Evolutionary conservation across 2,113 vertebrate genomes (phyloP).

Genomic region (Ictalurus punctatus): DNA sequence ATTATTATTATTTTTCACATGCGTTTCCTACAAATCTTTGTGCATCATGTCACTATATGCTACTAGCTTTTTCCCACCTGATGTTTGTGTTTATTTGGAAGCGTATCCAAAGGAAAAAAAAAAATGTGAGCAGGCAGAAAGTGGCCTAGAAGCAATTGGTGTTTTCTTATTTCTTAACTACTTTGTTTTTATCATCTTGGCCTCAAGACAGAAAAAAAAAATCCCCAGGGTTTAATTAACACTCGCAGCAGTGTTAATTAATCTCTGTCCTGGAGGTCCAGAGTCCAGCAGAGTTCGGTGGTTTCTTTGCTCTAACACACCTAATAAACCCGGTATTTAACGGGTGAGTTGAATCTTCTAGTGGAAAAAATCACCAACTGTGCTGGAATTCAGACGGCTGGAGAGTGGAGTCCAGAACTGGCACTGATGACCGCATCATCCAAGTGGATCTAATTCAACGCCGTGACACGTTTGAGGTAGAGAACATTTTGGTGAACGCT

Average conservation of each 20-base stretch:
- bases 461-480: background rate
- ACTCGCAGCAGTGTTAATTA: conserved; percentile 9
- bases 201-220: background rate
- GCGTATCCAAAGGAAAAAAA: background rate
- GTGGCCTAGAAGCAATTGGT: background rate
- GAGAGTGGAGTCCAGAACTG: background rate
- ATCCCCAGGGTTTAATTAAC: conserved; percentile 24
- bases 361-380: background rate
- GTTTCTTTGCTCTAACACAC: background rate
- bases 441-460: background rate
- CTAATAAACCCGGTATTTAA: background rate
- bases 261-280: conserved; percentile 12
- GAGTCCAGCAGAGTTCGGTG: background rate
- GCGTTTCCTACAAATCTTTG: background rate
- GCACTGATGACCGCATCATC: background rate
- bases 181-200: background rate
- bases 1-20: background rate
- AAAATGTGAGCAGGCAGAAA: conserved; percentile 1
- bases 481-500: background rate
- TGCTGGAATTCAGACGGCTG: background rate
- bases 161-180: background rate
- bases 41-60: background rate
- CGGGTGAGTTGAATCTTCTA: background rate
- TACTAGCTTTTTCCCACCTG: background rate
- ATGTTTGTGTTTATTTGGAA: background rate